Evolutionary conservation across 2,113 vertebrate genomes (phyloP), one percentile per base, ranked within the genome.

Genomic region (Platysteira castanea): DNA sequence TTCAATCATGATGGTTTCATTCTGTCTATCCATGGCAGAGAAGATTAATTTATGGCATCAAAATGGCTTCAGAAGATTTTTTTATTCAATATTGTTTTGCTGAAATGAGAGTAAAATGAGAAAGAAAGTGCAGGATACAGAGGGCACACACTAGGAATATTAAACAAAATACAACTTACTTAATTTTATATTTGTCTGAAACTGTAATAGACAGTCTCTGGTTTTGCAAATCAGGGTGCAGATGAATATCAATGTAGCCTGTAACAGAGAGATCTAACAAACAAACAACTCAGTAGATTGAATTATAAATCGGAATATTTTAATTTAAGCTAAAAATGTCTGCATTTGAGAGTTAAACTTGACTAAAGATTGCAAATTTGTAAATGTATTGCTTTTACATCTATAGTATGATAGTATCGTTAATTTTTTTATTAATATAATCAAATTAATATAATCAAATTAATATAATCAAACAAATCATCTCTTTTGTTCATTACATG

Each of bases 321-420:
- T 33, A 39, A 27, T 78, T 28, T 44, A 76, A 61, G 9, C 1
- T 60, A 77, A 79, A 94, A 80, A 71, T 70, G 0, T 47, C 44
- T 92, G 18, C 10, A 23, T 76, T 15, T 50, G 13, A 39, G 20
- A 27, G 2, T 19, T 39, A 86, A 37, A 46, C 2, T 84, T 61
- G 19, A 52, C 19, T 67, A 42, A 70, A 46, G 8, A 57, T 5
- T n/a, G 4, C 1, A 67, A 61, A 63, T 42, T n/a, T 0, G 2
- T 65, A 4, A 84, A 39, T 41, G 3, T 56, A 37, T 56, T 73
- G 1, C 2, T 31, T 84, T 87, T 65, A 46, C 9, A 69, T 39
- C 56, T 42, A 6, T 46, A 63, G 3, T 24, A 64, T 0, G 4
- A 37, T 7, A 50, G 4, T 14, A 24, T 19, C 8, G 46, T 68